A percentile compares a stretch with the other conserved stretches of the same genome.
Evolutionary conservation across 2,888 invertebrate genomes (phyloP).

Genomic region (Trichogramma evanescens): DNA sequence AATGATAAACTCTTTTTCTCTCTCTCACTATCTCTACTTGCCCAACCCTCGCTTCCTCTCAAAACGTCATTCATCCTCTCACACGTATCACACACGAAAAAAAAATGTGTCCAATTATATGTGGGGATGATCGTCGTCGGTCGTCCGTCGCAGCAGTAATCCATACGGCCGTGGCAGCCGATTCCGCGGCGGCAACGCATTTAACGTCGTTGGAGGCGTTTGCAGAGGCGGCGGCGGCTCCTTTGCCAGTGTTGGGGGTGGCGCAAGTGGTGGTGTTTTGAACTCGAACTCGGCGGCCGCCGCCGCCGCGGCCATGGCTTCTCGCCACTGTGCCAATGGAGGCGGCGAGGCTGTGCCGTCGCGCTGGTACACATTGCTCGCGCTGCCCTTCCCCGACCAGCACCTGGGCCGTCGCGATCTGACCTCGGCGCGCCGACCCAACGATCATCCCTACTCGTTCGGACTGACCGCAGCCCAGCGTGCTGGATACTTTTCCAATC

Average conservation of each 20-base stretch:
- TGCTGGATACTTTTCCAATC: conserved; percentile 86
- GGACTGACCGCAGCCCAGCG: conserved; percentile 62
- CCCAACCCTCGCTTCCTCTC: too few relatives aligned
- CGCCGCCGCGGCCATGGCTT: conserved; percentile 45
- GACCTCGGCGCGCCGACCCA: conserved; percentile 50
- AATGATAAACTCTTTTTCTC: too few relatives aligned
- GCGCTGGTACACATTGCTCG: conserved; percentile 83
- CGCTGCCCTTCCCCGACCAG: conserved; percentile 88
- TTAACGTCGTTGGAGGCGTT: conserved; percentile 21
- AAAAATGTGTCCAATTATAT: too few relatives aligned
- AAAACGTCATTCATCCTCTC: too few relatives aligned
- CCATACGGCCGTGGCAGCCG: not conserved
- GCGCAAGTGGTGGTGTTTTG: conserved; percentile 34
- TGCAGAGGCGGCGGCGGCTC: conserved; percentile 37
- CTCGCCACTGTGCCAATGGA: conserved; percentile 47
- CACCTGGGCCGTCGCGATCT: conserved; percentile 80
- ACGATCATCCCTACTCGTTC: conserved; percentile 60
- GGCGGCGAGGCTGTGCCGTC: conserved; percentile 61
- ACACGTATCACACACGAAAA: too few relatives aligned
- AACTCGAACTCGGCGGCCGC: conserved; percentile 34
- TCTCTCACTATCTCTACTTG: too few relatives aligned
- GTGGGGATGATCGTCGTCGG: not conserved
- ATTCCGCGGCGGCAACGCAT: not conserved
- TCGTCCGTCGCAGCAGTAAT: not conserved
- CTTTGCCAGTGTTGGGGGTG: conserved; percentile 44